Evolutionary conservation across 2,797 vertebrate species (phyloP), one percentile per base, ranked within the genome.

Genomic region (Sciurus vulgaris): DNA sequence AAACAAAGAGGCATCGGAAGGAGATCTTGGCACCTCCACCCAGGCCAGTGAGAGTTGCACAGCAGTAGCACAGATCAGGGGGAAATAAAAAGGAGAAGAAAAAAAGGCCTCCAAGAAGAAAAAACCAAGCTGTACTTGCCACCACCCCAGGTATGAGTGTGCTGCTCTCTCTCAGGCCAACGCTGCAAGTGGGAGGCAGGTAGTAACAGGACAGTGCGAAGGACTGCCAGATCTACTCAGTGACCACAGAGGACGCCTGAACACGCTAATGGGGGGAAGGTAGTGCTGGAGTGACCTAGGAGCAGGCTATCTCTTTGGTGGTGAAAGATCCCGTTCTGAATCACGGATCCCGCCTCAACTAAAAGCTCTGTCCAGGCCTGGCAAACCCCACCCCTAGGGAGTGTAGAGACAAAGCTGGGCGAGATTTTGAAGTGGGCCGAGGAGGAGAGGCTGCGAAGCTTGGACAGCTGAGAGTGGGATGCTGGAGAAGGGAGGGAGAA

Each of bases 1-100:
- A 33, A 97, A 97, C 96, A 97, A 97, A 96, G 95, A 61, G 81
- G 22, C 74, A 24, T 26, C 9, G 0, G 22, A 51, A 76, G 5
- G 70, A 54, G 84, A 89, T 26, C 67, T 72, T 54, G 5, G 17
- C 6, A 26, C 70, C 63, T 81, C 41, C 2, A 24, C 28, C 8
- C 69, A 90, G 73, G 65, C 69, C 11, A 1, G 24, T 22, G 4
- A 86, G 56, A 93, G 63, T 30, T 0, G 56, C 77, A 94, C 79
- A 38, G 67, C 47, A 94, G 74, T 69, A 78, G 38, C 11, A 0
- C 7, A 26, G 1, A 28, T 14, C 20, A 7, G 49, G 11, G 49
- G 17, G 12, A 14, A 38, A 38, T 38, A 38, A 9, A 9, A 85
- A 84, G 9, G 5, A 9, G 81, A 84, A 61, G 69, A 63, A 95